Conservation (phyloP, 2,888 invertebrate genomes). For the Drosophila meridiana region DNA sequence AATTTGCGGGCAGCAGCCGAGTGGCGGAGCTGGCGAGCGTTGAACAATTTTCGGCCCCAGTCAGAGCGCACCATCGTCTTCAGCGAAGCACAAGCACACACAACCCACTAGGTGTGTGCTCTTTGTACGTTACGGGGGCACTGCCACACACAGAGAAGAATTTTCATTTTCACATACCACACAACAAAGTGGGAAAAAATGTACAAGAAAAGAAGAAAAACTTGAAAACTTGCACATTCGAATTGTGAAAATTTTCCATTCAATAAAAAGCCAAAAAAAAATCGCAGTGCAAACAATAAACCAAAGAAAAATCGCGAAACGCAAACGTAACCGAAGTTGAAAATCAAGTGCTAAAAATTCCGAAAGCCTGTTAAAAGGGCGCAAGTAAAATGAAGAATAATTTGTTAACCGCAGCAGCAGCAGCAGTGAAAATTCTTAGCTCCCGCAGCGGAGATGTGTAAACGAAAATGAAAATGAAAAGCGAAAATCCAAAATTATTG, state of each 20-base stretch:
- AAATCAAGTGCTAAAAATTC: constrained; percentile 52
- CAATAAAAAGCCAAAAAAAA: constrained; percentile 35
- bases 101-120: constrained; percentile 79
- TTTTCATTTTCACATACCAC: constrained; percentile 72
- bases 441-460: constrained; percentile 20
- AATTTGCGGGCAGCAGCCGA: constrained; percentile 47
- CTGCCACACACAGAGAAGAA: constrained; percentile 71
- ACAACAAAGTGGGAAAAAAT: constrained; percentile 54
- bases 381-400: constrained; percentile 13
- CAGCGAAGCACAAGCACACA: constrained; percentile 76
- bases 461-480: constrained; percentile 50
- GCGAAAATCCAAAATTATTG: constrained; percentile 49
- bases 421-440: constrained; percentile 45
- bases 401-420: constrained; percentile 18
- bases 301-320: constrained; percentile 25
- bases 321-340: constrained; percentile 27
- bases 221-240: constrained; percentile 51
- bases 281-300: constrained; percentile 39
- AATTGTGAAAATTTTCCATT: constrained; percentile 64
- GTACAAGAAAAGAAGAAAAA: constrained; percentile 69
- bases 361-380: constrained; percentile 33
- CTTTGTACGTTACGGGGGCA: constrained; percentile 77
- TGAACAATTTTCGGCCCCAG: constrained; percentile 56
- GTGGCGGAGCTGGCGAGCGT: constrained; percentile 54
- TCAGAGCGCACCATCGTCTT: constrained; percentile 81